Base-by-base conservation (phyloP, 2,113 vertebrate genomes). In the Serilophus lunatus region DNA sequence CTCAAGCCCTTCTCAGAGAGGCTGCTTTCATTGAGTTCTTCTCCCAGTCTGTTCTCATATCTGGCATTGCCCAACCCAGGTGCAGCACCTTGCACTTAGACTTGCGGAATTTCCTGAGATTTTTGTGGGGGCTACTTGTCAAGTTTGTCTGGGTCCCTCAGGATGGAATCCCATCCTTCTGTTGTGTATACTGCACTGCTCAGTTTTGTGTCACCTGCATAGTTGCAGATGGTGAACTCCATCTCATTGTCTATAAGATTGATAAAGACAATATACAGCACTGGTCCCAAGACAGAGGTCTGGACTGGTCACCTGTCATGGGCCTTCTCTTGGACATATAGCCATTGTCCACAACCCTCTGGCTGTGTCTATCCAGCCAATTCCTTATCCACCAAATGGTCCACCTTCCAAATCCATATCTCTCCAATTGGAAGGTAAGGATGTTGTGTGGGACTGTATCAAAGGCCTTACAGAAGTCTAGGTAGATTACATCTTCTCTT, bases 271-370 rank as follows among this genome's bases (percentile, higher is more conserved):
- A 6, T 31, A 53, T 28, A 13, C 5, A 57, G 15, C 29, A 51
- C 23, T 0, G 0, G 13, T n/a, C 26, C 18, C 60, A 66, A 45
- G 38, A 66, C 0, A 38, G 49, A 49, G 8, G 10, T 10, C 36
- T n/a, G 36, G 23, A 74, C 18, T 47, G 45, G 59, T 12, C 8
- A 66, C 5, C 8, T 0, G 0, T 29, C 45, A 59, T 23, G 20
- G 35, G 28, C 8, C 12, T 66, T 28, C 38, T 24, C 8, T 17
- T 5, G 9, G 12, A n/a, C 26, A 36, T 0, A 18, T 12, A 66
- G 18, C 18, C 23, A 60, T 29, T 66, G 51, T 29, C 10, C 23
- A 59, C 36, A 74, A 20, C 5, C 19, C 8, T n/a, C 44, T 38
- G 38, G 23, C 24, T 60, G 6, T n/a, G 26, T 6, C 26, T 26